Evolutionary conservation across 1,140 invertebrate genomes (phyloP), one percentile per base, ranked within the genome.

Genomic region (Hylaeus anthracinus): DNA sequence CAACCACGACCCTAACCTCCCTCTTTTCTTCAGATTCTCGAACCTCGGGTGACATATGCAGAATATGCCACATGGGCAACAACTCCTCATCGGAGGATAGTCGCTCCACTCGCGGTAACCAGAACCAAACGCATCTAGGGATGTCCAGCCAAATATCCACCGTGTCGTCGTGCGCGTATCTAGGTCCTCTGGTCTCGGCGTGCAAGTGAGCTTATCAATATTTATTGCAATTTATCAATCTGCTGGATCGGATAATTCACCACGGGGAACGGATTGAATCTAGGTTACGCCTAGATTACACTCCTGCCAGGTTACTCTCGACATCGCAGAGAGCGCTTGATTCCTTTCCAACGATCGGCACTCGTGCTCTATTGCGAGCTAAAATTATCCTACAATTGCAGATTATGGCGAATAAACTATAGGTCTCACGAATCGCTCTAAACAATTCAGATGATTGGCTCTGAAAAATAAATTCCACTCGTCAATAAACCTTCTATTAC

Each of bases 21-120:
- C 1, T n/a, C 10, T 58, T 12, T 67, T 10, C 70, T 65, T 56
- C 26, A 86, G 84, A 86, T 41, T 75, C 78, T 6, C 60, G 75
- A 8, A 4, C 56, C 45, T 88, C 79, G 10, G 48, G 86, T 14
- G 92, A 93, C 73, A 93, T 93, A 56, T 93, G 92, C 69, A 87
- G 92, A 79, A 93, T 93, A 55, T 93, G 92, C 80, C 92, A 93
- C 72, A 92, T 93, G 92, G 92, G 91, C 14, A 86, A 84, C 51
- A 86, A 88, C 70, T 82, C 87, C 61, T 15, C 77, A 0, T 15
- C 83, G 6, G 60, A 85, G 3, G 83, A 81, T 45, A 86, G 85
- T 67, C 81, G 87, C 64, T 5, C 86, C 73, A 78, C 78, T 84
- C 41, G 86, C 73, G 82, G 56, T 26, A 85, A 15, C 37, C 69